Base-by-base conservation (phyloP, 2,113 vertebrate genomes). In the Pontoporia blainvillei region DNA sequence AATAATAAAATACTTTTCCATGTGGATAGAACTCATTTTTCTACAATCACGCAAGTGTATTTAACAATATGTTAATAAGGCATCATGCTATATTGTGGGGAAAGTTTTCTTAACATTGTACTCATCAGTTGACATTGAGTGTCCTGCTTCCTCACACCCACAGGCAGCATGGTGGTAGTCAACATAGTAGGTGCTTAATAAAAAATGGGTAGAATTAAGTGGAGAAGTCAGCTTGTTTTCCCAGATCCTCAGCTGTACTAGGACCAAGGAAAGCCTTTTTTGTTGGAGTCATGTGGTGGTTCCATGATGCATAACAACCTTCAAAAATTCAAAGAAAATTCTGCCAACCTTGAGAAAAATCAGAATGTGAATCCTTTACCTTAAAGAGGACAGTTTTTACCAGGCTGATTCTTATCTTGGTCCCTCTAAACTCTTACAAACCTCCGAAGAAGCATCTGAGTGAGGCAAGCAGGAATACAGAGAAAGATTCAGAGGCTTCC, bases 1-100 rank as follows among this genome's bases (percentile, higher is more conserved):
- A 72, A 96, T 93, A 86, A 90, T 92, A 54, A 94, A 89, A 86
- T 89, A 89, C 86, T 91, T 86, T 92, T 46, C 85, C 94, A 61
- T 62, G 72, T 86, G 73, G 85, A 11, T 59, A 90, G 85, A 84
- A 59, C 90, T 87, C 86, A 94, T 67, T 95, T 94, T 83, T 82
- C 94, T 73, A 36, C 41, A 90, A 83, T 92, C 82, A 66, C 2
- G 23, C 88, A 78, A 81, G 72, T 93, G 81, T 94, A 49, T 79
- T 95, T 89, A 91, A 93, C 25, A 46, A 23, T 34, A 52, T 83
- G 95, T 78, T 84, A 85, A 91, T 75, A 31, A 85, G 11, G 49
- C 21, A 29, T 67, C 46, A 2, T 23, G 66, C 49, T 71, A 0
- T 1, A 34, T 62, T 85, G n/a, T 36, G 61, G 89, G 89, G 29